Evolutionary conservation across 30 jellyfish, hydroid and myxozoan species (phyloP), one percentile per base, ranked within the genome.

Genomic region (Hydra vulgaris): DNA sequence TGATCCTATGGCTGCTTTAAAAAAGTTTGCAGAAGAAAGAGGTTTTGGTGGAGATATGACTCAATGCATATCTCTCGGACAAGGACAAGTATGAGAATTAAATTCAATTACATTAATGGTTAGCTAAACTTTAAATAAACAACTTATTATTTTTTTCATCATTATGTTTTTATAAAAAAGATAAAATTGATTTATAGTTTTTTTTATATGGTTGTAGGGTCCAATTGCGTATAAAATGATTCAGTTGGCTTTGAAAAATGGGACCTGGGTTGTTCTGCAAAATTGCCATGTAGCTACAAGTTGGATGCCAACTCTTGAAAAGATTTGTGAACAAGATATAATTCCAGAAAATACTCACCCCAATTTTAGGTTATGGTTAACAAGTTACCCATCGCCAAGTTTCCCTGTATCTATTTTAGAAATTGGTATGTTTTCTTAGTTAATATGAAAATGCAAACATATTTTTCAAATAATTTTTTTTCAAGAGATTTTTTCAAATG

Each of bases 51-150:
- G 98, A 70, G 91, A 79, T 66, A 76, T 77, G 67, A 77, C 85
- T 12, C 99, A 94, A 73, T 83, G 95, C 21, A 94, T 94, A 24
- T 94, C 99, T 19, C 95, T 94, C 25, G 99, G 99, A 24, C 99
- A 94, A 79, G 99, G 99, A 27, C 99, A 94, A 95, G 99, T 94
- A 79, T n/a, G n/a, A n/a, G n/a, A n/a, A n/a, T n/a, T n/a, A n/a
- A n/a, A n/a, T n/a, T n/a, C n/a, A n/a, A n/a, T n/a, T n/a, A n/a
- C n/a, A n/a, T n/a, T n/a, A n/a, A n/a, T n/a, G n/a, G n/a, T n/a
- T n/a, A n/a, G n/a, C n/a, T n/a, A n/a, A n/a, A n/a, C n/a, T n/a
- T n/a, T n/a, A n/a, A n/a, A n/a, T n/a, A n/a, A n/a, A n/a, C n/a
- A n/a, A n/a, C n/a, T n/a, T n/a, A n/a, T n/a, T n/a, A n/a, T n/a